Evolutionary conservation across 2,797 vertebrate genomes (phyloP), one percentile per base, ranked within the genome.

Genomic region (Spinus olivaceus): DNA sequence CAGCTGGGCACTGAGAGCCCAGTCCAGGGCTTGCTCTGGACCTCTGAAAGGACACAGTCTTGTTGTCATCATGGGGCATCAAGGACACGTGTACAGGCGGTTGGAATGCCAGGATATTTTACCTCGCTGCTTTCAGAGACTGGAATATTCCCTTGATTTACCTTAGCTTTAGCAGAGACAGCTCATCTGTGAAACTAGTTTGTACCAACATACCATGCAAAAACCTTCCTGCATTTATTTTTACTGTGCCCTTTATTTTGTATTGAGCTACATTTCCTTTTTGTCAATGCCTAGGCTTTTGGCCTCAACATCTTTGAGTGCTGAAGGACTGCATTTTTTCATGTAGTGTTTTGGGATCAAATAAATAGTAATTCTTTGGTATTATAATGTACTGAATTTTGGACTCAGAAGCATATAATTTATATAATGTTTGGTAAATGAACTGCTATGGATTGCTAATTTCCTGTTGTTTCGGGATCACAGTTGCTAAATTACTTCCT

Each of bases 61-160:
- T n/a, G 4, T 0, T 10, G 0, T 49, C 24, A 19, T 9, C 0
- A 0, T 33, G 74, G 39, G 56, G 10, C 44, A 73, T 12, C 70
- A 42, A 4, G 0, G 0, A 8, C 25, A 23, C 12, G 4, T 18
- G 57, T 19, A 14, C 35, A 56, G 37, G 15, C 9, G 1, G 37
- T 47, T 59, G 20, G 23, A 64, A 67, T 25, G 41, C 23, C 30
- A 13, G 35, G 14, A 3, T 71, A 19, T 57, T 92, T 88, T 30
- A 57, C 63, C 56, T 79, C 4, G 5, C 61, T 60, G 33, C 81
- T 86, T 71, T 74, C 47, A 61, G 54, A 76, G 18, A 41, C 54
- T 84, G 53, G 35, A 74, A 65, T 19, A 2, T n/a, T 15, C 25
- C 39, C 49, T 64, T 51, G 17, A 57, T 0, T 81, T 77, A 18